A percentile compares a stretch with the other conserved stretches of the same genome.
These are phyloP conservation scores for Dermatophagoides farinae DNA, from an alignment of 1,140 invertebrate genomes.

Conservation along the genomic window DNA sequence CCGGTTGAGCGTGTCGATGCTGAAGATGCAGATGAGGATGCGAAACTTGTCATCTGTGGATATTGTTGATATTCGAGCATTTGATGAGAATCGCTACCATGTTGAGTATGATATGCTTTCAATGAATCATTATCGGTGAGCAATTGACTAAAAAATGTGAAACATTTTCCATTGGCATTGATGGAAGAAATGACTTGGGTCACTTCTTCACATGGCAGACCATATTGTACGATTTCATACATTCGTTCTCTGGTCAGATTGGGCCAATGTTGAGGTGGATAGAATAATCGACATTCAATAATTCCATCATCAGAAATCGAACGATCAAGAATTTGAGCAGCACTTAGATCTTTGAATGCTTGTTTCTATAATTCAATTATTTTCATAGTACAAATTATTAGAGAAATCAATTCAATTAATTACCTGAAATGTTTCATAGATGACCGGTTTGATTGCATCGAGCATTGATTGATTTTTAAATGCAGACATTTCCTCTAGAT, in stretches of 20 bases:
- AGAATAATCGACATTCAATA: constrained; percentile 9
- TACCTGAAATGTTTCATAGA: constrained; percentile 12
- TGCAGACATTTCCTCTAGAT: not conserved
- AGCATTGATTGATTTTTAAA: constrained; percentile 1
- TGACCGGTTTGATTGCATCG: constrained; percentile 6
- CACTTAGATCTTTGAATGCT: constrained; percentile 7
- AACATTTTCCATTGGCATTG: constrained; percentile 11
- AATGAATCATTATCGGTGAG: not conserved
- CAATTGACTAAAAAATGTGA: constrained; percentile 10
- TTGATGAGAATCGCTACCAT: not conserved
- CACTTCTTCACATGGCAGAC: constrained; percentile 9
- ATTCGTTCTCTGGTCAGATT: constrained; percentile 8
- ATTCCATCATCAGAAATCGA: not conserved
- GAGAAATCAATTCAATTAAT: not conserved
- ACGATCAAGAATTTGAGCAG: not conserved
- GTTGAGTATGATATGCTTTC: not conserved
- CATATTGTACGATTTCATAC: constrained; percentile 11
- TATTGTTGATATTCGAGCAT: constrained; percentile 4
- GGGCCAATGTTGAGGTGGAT: constrained; percentile 9
- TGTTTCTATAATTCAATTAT: not conserved
- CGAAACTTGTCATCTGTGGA: constrained; percentile 4
- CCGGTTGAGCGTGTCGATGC: constrained; percentile 1
- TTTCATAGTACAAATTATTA: not conserved
- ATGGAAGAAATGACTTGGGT: constrained; percentile 5
- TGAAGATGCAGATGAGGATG: not conserved